Evolutionary conservation across 2,797 vertebrate genomes (phyloP).

Genomic region (Phoxinus dragarum): DNA sequence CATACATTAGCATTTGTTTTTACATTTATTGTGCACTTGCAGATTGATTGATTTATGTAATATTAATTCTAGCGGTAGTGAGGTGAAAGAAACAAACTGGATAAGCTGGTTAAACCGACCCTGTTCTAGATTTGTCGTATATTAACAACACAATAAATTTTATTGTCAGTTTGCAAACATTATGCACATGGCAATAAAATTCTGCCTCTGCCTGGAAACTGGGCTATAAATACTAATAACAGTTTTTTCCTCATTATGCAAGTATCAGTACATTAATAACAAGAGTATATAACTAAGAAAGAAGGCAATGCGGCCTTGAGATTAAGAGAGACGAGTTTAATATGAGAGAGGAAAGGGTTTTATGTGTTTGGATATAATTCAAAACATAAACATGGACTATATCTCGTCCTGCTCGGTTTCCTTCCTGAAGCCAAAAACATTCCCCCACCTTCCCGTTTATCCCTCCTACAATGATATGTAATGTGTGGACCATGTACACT

Average conservation of each 20-base stretch:
- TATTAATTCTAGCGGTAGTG: background rate
- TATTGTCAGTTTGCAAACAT: background rate
- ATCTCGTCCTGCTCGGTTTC: slow-evolving; percentile 40
- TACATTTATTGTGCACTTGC: background rate
- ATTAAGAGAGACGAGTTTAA: slow-evolving; percentile 14
- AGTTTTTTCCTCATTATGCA: slow-evolving; percentile 46
- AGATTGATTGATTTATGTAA: background rate
- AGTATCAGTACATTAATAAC: slow-evolving; percentile 32
- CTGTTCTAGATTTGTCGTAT: background rate
- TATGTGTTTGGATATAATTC: background rate
- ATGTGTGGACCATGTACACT: background rate
- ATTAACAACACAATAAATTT: background rate
- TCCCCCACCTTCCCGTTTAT: background rate
- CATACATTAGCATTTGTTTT: background rate
- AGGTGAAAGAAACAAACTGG: background rate
- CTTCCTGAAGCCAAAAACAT: slow-evolving; percentile 42
- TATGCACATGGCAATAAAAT: slow-evolving; percentile 1
- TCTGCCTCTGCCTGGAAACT: background rate
- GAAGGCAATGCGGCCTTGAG: slow-evolving; percentile 25
- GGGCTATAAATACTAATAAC: slow-evolving; percentile 33
- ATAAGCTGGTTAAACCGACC: background rate
- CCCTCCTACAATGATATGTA: background rate
- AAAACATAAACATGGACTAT: slow-evolving; percentile 28
- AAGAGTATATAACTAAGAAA: slow-evolving; percentile 40
- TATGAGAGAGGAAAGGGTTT: background rate